Conservation (phyloP, 2,888 invertebrate genomes). For the Agrochola macilenta region DNA sequence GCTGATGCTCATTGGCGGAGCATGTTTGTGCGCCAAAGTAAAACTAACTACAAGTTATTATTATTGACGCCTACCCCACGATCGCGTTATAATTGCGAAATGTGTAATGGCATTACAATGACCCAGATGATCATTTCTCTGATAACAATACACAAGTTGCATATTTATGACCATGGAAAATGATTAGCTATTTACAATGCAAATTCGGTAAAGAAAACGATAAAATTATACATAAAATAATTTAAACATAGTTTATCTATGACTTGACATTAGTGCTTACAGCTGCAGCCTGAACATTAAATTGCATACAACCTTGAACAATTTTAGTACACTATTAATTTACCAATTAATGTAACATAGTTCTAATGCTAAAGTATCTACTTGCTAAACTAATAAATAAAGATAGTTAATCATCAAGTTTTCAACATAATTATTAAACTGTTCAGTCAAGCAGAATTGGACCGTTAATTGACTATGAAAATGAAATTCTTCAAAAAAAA, state of each 20-base stretch:
- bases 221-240: not conserved
- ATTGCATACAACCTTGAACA: conserved; percentile 14
- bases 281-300: no score
- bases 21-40: conserved; percentile 53
- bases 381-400: conserved; percentile 20
- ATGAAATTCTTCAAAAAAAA: not conserved
- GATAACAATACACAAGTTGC: conserved; percentile 44
- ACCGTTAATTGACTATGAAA: not conserved
- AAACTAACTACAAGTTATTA: conserved; percentile 49
- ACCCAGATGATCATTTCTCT: conserved; percentile 62
- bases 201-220: not conserved
- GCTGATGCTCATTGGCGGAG: conserved; percentile 57
- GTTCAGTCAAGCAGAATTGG: conserved; percentile 22
- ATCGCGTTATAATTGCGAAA: conserved; percentile 59
- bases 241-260: not conserved
- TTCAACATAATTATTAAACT: conserved; percentile 11
- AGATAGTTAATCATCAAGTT: conserved; percentile 19
- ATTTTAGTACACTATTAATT: not conserved
- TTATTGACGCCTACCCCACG: conserved; percentile 42
- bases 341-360: conserved; percentile 5
- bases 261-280: conserved; percentile 12
- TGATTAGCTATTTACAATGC: not conserved
- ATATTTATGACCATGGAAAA: conserved; percentile 1
- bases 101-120: conserved; percentile 57
- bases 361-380: not conserved